phyloP scores from a whole-genome alignment of 2,113 vertebrate species.

The Ameiurus melas region DNA sequence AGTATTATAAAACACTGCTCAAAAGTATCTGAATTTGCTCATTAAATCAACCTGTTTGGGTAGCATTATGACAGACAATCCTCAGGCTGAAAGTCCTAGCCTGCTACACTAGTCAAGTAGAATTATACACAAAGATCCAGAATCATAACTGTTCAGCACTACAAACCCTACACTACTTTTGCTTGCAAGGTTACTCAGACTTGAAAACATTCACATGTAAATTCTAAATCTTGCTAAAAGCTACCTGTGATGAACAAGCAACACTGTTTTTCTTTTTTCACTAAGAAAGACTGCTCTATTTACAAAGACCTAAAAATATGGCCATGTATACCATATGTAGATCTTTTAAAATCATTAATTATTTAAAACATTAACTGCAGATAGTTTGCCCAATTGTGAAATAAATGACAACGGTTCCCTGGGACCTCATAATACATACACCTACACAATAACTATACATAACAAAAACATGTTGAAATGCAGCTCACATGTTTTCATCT shows the following conservation, averaged over 20 bases:
- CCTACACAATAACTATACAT: background rate
- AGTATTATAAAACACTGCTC: background rate
- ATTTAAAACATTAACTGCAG: background rate
- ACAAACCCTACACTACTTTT: background rate
- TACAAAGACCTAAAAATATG: background rate
- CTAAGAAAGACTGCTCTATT: background rate
- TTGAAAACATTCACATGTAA: background rate
- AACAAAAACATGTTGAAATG: background rate
- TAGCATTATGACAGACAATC: background rate
- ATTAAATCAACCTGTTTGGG: background rate
- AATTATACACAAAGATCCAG: background rate
- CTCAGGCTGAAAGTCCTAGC: background rate
- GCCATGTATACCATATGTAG: too few relatives aligned
- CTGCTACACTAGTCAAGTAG: background rate
- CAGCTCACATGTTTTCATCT: background rate
- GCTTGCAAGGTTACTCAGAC: background rate
- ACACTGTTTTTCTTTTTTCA: background rate
- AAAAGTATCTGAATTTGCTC: background rate
- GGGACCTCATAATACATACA: background rate
- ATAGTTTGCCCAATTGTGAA: background rate
- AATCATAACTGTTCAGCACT: background rate
- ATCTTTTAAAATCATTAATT: background rate
- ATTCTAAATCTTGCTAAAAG: background rate
- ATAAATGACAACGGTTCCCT: background rate
- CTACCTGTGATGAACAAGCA: background rate